Evolutionary conservation across 2,888 invertebrate species (phyloP), one percentile per base, ranked within the genome.

Genomic region (Catocala sponsa): DNA sequence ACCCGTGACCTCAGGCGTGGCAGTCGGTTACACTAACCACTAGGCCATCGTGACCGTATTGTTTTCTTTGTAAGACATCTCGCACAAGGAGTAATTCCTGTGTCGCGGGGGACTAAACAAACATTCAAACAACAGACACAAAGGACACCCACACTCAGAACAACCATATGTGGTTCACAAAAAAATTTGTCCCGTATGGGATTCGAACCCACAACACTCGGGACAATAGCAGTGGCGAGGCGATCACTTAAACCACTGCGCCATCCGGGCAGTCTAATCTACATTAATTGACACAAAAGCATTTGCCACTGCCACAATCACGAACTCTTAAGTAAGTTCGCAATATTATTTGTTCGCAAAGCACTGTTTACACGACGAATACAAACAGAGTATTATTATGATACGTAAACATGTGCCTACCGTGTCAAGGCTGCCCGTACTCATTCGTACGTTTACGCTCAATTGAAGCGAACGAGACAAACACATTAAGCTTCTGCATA

Each of bases 341-440:
- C 44, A 44, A 47, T 46, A 51, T 51, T 38, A 44, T 11, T 58
- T 38, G 32, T 52, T n/a, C 44, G 49, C 46, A 38, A 50, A 63
- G 41, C 60, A 57, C 44, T 52, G 35, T 56, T 57, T 57, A 54
- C 53, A 46, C 44, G 59, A 50, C 46, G 9, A 10, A 48, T 41
- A 50, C 32, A 55, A 48, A 38, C 47, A 48, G 50, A 32, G 35
- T 53, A 32, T 62, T 53, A 32, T 62, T 56, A 52, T 52, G 55
- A 47, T 51, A 55, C 38, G 42, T 43, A 46, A 15, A 61, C 53
- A 46, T 11, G 42, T 42, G 52, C 13, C 6, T 42, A 42, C 42
- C 13, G 13, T 70, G 67, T 62, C 70, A 70, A 70, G 64, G 61
- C 11, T 44, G 13, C 53, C 35, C 48, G 53, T 33, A 49, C 47